A percentile compares a stretch with the other conserved stretches of the same genome.
Conservation (phyloP, 1,140 invertebrate species). For the Daktulosphaira vitifoliae region DNA sequence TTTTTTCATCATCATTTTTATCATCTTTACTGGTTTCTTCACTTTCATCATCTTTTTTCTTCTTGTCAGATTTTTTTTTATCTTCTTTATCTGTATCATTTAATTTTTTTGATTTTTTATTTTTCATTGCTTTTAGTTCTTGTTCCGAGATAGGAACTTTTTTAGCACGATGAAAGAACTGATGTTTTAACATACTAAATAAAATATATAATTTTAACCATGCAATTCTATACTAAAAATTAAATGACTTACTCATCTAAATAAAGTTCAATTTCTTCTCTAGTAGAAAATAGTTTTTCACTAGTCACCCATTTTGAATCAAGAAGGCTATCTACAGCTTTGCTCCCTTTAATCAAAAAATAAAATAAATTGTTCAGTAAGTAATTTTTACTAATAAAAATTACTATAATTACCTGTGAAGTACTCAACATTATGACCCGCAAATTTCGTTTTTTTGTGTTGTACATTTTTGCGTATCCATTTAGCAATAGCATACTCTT, state of each 20-base stretch:
- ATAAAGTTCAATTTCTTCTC: constrained; percentile 70
- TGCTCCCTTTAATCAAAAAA: constrained; percentile 50
- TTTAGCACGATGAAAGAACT: constrained; percentile 89
- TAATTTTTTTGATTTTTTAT: constrained; percentile 48
- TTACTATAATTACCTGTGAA: constrained; percentile 68
- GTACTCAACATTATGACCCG: constrained; percentile 92
- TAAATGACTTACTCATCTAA: constrained; percentile 60
- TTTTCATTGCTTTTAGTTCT: constrained; percentile 57
- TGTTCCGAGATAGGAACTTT: constrained; percentile 73
- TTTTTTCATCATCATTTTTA: constrained; percentile 41
- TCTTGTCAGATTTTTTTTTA: constrained; percentile 55
- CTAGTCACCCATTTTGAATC: constrained; percentile 80
- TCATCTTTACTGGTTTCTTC: constrained; percentile 51
- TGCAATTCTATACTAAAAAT: too few relatives aligned
- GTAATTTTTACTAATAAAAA: background rate
- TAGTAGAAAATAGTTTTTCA: constrained; percentile 67
- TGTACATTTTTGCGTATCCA: constrained; percentile 88
- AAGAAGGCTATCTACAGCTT: constrained; percentile 83
- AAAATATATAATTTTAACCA: constrained; percentile 15
- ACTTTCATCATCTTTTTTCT: constrained; percentile 44
- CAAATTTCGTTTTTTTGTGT: constrained; percentile 88
- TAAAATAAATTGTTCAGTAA: too few relatives aligned
- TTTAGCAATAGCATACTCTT: constrained; percentile 86
- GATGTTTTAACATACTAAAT: constrained; percentile 72
- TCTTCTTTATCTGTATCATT: constrained; percentile 41